These are phyloP conservation scores for Polietes domitor DNA, from an alignment of 2,888 invertebrate genomes.

Conservation along the genomic window DNA sequence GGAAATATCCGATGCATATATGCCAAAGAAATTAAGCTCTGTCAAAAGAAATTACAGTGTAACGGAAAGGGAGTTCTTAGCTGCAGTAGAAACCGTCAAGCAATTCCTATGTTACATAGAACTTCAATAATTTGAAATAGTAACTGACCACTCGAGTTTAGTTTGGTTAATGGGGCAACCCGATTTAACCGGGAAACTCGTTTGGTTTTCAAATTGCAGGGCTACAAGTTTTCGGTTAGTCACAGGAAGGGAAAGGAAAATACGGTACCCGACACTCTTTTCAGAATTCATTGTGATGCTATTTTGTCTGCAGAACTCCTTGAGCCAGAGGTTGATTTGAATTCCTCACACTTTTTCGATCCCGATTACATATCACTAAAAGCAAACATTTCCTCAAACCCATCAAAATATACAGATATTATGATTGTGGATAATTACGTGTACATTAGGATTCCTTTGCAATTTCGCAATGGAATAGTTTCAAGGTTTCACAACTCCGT, in stretches of 20 bases:
- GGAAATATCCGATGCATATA: not conserved
- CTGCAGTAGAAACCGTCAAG: not conserved
- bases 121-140: no score
- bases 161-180: not conserved
- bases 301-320: not conserved
- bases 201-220: not conserved
- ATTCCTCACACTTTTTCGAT: conserved; percentile 7
- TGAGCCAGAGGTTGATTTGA: not conserved
- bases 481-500: not conserved
- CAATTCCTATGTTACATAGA: no score
- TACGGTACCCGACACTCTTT: no score
- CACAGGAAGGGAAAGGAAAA: no score
- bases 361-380: not conserved
- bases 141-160: not conserved
- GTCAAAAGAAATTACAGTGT: no score
- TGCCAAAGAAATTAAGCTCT: not conserved
- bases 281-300: not conserved
- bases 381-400: not conserved
- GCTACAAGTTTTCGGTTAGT: not conserved
- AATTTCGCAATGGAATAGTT: not conserved
- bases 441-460: not conserved
- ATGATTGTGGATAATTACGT: not conserved
- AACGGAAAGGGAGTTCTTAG: not conserved
- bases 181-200: no score
- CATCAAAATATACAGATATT: not conserved